Percentiles rank a stretch among this genome's conserved stretches.
Conservation (phyloP, 1,140 invertebrate genomes). For the Bombus turneri region DNA sequence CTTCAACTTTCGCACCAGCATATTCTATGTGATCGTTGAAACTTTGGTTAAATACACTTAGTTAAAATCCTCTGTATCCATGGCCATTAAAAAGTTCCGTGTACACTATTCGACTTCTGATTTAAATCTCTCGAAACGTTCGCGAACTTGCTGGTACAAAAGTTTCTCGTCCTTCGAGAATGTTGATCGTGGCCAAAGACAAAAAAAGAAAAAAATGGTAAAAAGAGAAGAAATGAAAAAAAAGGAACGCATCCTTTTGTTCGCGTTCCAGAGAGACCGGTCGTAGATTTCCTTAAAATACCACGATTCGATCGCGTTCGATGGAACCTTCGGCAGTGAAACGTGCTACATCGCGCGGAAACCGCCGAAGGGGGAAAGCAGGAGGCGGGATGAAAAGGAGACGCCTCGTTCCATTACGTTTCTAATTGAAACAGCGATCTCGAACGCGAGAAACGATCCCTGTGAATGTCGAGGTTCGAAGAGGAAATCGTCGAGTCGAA, state of each 20-base stretch:
- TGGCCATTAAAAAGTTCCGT: not conserved
- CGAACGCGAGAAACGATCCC: slow-evolving; percentile 48
- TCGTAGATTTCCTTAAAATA: slow-evolving; percentile 61
- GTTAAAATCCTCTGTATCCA: not conserved
- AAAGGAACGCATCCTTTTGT: slow-evolving; percentile 1
- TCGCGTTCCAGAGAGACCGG: slow-evolving; percentile 16
- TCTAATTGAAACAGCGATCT: slow-evolving; percentile 67
- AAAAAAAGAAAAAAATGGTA: not conserved
- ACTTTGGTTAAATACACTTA: not conserved
- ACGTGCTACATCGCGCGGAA: slow-evolving; percentile 15
- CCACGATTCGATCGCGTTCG: slow-evolving; percentile 53
- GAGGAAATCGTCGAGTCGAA: not conserved
- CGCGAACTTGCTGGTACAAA: not conserved
- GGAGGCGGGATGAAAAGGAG: slow-evolving; percentile 2
- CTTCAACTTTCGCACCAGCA: not conserved
- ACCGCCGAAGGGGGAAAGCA: not conserved
- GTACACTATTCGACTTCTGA: not conserved
- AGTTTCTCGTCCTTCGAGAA: not conserved
- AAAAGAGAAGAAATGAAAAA: not conserved
- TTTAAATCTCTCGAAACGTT: not conserved
- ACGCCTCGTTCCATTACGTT: slow-evolving; percentile 56
- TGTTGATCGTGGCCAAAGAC: no score
- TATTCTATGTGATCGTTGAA: not conserved
- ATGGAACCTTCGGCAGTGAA: slow-evolving; percentile 36
- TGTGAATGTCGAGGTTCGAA: slow-evolving; percentile 52